Base-by-base conservation (phyloP, 2,113 vertebrate genomes). In the Protomyctophum bolini region DNA sequence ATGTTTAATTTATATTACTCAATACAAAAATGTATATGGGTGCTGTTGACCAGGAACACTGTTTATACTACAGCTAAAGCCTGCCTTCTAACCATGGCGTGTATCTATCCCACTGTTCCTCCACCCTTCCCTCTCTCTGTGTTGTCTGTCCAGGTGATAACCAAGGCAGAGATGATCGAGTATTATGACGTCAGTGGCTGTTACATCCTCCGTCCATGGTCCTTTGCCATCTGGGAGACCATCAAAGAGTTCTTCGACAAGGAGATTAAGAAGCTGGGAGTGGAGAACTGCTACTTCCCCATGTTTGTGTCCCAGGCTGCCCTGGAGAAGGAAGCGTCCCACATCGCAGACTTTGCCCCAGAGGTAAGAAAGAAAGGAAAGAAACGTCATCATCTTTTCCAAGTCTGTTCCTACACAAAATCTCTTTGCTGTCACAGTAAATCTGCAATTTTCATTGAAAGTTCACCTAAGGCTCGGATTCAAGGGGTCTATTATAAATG, bases 271-370 rank as follows among this genome's bases (percentile, higher is more conserved):
- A 98, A 97, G 80, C 87, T 98, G 28, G 97, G 98, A 11, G 96
- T 99, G 75, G 98, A 99, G 88, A 99, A 99, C 92, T 99, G 97
- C 88, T 99, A 99, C 86, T 99, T 99, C 89, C 98, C 98, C 68
- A 99, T 99, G 93, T 99, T 99, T 7, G 97, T 99, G 60, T 99
- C 98, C 55, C 97, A 99, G 86, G 94, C 95, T 8, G 97, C 97
- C 0, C 82, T 99, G 11, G 97, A 99, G 91, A 99, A 94, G 75
- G 98, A 99, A 77, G 98, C 98, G 84, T 89, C 82, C 8, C 97
- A 99, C 77, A 92, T 99, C 51, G 96, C 91, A 65, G 97, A 98
- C 88, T 99, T 99, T 84, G 96, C 98, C 57, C 97, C 97, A 9
- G 98, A 99, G 96, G 98, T 99, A 83, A 81, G n/a, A 21, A 0